phyloP scores from a whole-genome alignment of 1,140 invertebrate species.

The Paraescarpia echinospica region DNA sequence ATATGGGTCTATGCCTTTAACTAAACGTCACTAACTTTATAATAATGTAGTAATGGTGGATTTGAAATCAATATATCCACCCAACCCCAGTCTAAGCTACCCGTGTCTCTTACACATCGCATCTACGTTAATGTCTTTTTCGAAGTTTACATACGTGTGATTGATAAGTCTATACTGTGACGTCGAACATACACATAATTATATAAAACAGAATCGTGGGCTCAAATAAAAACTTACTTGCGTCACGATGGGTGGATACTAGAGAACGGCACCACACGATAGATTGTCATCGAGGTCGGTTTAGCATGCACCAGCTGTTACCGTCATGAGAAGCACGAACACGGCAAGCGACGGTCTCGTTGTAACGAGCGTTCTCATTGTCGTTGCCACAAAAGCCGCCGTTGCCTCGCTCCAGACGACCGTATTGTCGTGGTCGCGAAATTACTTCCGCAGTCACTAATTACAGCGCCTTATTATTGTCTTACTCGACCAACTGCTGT shows the following conservation, averaged over 20 bases:
- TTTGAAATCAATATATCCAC: too few species aligned
- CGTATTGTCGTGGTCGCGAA: neutral
- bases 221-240: neutral
- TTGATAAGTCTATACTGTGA: neutral
- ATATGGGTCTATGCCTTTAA: too few species aligned
- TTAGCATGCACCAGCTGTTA: neutral
- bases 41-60: too few species aligned
- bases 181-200: neutral
- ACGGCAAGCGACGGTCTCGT: neutral
- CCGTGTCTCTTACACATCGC: too few species aligned
- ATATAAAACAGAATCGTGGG: neutral
- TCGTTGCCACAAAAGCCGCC: neutral
- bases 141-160: neutral
- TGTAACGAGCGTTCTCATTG: neutral
- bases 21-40: too few species aligned
- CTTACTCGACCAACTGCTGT: neutral
- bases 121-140: neutral
- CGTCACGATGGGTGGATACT: neutral
- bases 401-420: neutral
- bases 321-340: neutral
- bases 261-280: neutral
- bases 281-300: neutral
- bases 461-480: neutral
- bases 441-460: neutral
- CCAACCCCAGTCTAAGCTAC: too few species aligned